phyloP scores from a whole-genome alignment of 2,797 vertebrate species.

The Atherinosoma microstoma region DNA sequence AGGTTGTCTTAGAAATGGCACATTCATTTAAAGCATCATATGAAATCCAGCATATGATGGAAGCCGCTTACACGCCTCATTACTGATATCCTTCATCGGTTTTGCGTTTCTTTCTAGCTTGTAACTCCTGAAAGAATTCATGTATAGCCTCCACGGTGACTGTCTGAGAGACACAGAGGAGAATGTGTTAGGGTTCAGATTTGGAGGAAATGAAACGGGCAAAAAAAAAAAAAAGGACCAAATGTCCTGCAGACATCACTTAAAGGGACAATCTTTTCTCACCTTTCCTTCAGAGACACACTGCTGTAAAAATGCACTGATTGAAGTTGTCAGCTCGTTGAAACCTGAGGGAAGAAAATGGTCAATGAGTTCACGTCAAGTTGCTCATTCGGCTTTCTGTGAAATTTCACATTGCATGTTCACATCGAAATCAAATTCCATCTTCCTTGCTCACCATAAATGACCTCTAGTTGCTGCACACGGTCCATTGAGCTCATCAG shows the following conservation, averaged over 20 bases:
- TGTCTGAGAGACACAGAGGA: slow-evolving; percentile 51
- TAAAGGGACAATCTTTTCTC: slow-evolving; percentile 43
- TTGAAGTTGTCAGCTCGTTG: slow-evolving; percentile 90
- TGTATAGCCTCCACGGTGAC: slow-evolving; percentile 75
- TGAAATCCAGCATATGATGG: slow-evolving; percentile 18
- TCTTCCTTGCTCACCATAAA: slow-evolving; percentile 87
- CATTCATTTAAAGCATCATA: slow-evolving; percentile 36
- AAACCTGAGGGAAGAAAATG: slow-evolving; percentile 81
- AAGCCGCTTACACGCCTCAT: slow-evolving; percentile 12
- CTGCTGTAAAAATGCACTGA: slow-evolving; percentile 89
- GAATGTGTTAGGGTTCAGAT: slow-evolving; percentile 13
- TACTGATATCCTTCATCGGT: slow-evolving; percentile 57
- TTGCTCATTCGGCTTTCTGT: not conserved
- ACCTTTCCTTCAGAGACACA: slow-evolving; percentile 93
- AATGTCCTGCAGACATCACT: not conserved
- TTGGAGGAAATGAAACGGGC: not conserved
- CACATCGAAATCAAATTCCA: slow-evolving; percentile 10
- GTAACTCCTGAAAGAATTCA: slow-evolving; percentile 75
- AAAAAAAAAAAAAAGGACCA: not conserved
- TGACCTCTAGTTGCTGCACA: slow-evolving; percentile 94
- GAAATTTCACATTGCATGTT: slow-evolving; percentile 19
- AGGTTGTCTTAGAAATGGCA: not conserved
- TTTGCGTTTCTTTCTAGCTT: slow-evolving; percentile 66
- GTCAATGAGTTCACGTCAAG: slow-evolving; percentile 23
- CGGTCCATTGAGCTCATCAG: slow-evolving; percentile 89